Conservation (phyloP, 1,140 invertebrate species). For the Drosophila punjabiensis region DNA sequence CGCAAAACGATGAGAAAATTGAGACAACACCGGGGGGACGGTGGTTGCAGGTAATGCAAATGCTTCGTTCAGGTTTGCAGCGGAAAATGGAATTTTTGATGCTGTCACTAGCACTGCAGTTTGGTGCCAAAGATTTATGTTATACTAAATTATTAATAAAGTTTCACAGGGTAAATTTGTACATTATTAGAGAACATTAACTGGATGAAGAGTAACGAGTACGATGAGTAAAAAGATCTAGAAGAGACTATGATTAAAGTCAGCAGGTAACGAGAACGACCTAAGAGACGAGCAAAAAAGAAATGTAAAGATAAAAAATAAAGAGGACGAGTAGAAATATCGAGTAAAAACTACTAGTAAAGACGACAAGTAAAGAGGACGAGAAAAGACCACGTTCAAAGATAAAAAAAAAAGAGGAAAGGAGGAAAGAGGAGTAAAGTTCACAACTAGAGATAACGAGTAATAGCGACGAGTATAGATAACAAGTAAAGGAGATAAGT, state of each 20-base stretch:
- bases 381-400: neutral
- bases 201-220: neutral
- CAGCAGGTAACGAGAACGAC: neutral
- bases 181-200: neutral
- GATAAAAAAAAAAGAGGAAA: neutral
- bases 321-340: no score
- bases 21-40: neutral
- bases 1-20: conserved; percentile 18
- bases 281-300: no score
- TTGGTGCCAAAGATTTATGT: neutral
- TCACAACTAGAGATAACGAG: neutral
- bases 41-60: conserved; percentile 4
- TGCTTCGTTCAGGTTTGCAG: neutral
- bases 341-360: no score
- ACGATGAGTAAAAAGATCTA: no score
- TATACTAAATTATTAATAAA: neutral
- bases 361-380: no score
- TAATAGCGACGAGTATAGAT: no score
- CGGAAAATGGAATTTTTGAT: conserved; percentile 10
- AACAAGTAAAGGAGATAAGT: neutral
- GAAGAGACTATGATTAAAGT: no score
- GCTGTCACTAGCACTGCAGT: neutral
- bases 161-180: neutral
- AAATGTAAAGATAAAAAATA: no score
- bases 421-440: no score